Evolutionary conservation across 2,888 invertebrate species (phyloP).

Genomic region (Eilema griseolum): DNA sequence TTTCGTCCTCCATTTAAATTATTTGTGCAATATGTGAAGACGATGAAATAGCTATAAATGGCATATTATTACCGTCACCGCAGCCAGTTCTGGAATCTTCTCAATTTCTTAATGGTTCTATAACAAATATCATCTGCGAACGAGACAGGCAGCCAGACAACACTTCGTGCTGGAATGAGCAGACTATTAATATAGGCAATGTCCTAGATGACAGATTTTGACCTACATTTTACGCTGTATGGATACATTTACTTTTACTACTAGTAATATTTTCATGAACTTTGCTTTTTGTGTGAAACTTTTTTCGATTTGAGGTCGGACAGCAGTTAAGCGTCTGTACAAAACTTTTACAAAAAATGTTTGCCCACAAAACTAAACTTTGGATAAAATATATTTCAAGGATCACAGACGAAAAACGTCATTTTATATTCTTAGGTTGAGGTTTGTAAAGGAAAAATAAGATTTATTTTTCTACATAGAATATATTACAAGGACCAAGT

Average conservation of each 20-base stretch:
- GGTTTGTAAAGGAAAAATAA: neutral
- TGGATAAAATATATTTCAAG: neutral
- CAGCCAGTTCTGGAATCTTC: constrained; percentile 63
- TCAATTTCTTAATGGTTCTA: constrained; percentile 71
- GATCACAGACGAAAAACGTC: neutral
- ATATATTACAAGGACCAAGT: neutral
- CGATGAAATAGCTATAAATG: constrained; percentile 70
- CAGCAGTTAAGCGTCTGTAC: neutral
- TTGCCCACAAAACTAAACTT: neutral
- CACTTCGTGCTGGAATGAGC: constrained; percentile 53
- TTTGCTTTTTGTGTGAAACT: constrained; percentile 24
- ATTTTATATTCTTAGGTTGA: neutral
- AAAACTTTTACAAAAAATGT: neutral
- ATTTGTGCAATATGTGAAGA: constrained; percentile 57
- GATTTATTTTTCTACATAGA: neutral
- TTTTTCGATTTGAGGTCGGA: constrained; percentile 1
- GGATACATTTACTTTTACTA: constrained; percentile 42
- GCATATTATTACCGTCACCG: constrained; percentile 57
- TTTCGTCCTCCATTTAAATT: constrained; percentile 40
- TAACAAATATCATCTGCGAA: constrained; percentile 58
- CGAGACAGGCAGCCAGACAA: constrained; percentile 37
- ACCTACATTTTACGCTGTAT: constrained; percentile 57
- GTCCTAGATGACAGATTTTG: constrained; percentile 54
- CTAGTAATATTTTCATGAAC: constrained; percentile 48
- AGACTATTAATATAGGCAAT: constrained; percentile 55